Conservation (phyloP, 64 coral and sea anemone species). For the Trachythela sp. region DNA sequence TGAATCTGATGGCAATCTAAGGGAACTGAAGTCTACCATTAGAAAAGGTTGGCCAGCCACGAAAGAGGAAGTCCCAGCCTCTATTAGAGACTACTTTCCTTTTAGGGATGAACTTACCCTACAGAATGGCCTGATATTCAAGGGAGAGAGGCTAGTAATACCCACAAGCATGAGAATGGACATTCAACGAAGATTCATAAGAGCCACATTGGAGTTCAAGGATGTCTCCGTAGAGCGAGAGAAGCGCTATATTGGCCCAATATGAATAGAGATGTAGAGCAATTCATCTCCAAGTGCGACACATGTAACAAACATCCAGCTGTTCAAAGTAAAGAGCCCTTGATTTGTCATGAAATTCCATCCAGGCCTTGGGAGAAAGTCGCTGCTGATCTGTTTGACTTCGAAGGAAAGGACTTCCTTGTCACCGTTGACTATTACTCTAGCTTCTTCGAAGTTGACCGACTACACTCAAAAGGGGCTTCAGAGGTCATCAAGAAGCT, state of each 20-base stretch:
- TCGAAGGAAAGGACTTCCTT: neutral
- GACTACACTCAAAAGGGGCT: neutral
- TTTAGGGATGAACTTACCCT: neutral
- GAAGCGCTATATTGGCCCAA: neutral
- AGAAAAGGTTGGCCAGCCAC: neutral
- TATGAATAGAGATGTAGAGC: neutral
- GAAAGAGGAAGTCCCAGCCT: neutral
- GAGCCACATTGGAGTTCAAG: neutral
- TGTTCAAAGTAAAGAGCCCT: neutral
- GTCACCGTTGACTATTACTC: conserved; percentile 40
- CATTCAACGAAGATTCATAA: neutral
- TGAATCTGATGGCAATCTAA: neutral
- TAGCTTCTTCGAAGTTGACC: conserved; percentile 27
- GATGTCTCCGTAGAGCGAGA: neutral
- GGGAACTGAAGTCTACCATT: neutral
- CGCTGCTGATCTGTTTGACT: conserved; percentile 26
- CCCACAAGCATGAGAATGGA: neutral
- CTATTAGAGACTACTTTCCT: neutral
- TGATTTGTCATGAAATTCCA: neutral
- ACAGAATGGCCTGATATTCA: neutral
- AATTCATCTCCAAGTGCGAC: neutral
- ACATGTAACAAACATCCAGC: neutral
- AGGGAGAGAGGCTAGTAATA: neutral
- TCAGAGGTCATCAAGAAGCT: neutral
- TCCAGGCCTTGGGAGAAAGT: conserved; percentile 24